Evolutionary conservation across 2,888 invertebrate genomes (phyloP).

Genomic region (Abscondita cerata): DNA sequence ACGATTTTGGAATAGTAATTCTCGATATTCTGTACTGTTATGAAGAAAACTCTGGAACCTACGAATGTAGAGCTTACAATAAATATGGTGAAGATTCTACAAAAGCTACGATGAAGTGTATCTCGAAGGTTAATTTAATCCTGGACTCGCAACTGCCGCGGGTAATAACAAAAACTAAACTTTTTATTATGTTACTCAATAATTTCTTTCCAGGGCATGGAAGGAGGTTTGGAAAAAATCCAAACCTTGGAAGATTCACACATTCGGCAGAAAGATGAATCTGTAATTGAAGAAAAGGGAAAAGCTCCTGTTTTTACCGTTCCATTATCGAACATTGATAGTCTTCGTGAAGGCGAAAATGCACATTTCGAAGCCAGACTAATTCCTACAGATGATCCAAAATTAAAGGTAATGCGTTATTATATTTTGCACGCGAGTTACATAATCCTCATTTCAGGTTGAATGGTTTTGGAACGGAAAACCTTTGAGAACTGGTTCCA

Average conservation of each 20-base stretch:
- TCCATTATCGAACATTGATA: slow-evolving; percentile 86
- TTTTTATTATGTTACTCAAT: too few relatives aligned
- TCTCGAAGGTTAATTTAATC: slow-evolving; percentile 88
- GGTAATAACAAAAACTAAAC: slow-evolving; percentile 60
- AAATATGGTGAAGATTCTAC: slow-evolving; percentile 90
- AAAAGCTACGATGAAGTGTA: slow-evolving; percentile 83
- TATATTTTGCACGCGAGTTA: background rate
- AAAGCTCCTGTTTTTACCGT: slow-evolving; percentile 91
- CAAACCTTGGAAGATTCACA: slow-evolving; percentile 91
- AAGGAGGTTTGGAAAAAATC: slow-evolving; percentile 92
- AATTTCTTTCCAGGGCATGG: slow-evolving; percentile 75
- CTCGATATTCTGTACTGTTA: slow-evolving; percentile 95
- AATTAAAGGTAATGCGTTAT: slow-evolving; percentile 71
- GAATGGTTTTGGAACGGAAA: slow-evolving; percentile 97
- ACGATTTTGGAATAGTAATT: slow-evolving; percentile 96
- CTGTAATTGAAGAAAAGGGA: slow-evolving; percentile 75
- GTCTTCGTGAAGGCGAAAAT: slow-evolving; percentile 88
- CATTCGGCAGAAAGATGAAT: slow-evolving; percentile 77
- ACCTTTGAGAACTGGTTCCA: slow-evolving; percentile 84
- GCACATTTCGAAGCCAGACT: slow-evolving; percentile 90
- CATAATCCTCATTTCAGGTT: slow-evolving; percentile 61
- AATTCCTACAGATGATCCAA: slow-evolving; percentile 90
- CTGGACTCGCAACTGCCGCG: slow-evolving; percentile 92
- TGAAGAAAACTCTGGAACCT: slow-evolving; percentile 93
- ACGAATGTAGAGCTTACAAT: slow-evolving; percentile 92